Evolutionary conservation across 2,797 vertebrate species (phyloP).

Genomic region (Sebastes variabilis): DNA sequence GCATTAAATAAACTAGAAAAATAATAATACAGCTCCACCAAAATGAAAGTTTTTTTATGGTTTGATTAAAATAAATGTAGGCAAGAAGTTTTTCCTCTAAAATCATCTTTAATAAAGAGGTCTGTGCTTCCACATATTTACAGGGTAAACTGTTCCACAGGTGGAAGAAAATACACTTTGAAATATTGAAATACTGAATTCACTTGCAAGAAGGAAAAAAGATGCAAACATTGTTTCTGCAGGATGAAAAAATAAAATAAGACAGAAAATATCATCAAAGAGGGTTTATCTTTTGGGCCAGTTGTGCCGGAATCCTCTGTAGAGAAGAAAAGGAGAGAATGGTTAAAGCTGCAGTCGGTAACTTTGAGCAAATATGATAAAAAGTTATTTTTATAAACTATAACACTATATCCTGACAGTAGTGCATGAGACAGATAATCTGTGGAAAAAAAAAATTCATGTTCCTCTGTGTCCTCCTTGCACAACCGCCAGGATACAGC

Average conservation of each 20-base stretch:
- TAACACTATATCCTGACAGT: too few species aligned
- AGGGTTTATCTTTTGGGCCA: conserved; percentile 94
- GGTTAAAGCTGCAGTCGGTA: not conserved
- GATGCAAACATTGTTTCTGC: not conserved
- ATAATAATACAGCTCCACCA: too few species aligned
- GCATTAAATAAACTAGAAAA: too few species aligned
- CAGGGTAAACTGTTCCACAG: conserved; percentile 44
- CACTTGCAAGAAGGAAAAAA: not conserved
- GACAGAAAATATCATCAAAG: not conserved
- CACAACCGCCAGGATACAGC: too few species aligned
- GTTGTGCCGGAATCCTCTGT: conserved; percentile 90
- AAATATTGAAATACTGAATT: conserved; percentile 41
- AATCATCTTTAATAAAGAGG: conserved; percentile 69
- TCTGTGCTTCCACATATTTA: conserved; percentile 61
- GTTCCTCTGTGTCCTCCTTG: too few species aligned
- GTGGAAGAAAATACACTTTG: conserved; percentile 27
- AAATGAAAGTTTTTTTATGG: too few species aligned
- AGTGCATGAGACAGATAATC: too few species aligned
- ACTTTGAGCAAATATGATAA: too few species aligned
- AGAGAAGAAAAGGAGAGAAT: conserved; percentile 15
- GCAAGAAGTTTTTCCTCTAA: conserved; percentile 32
- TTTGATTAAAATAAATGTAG: too few species aligned
- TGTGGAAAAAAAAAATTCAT: too few species aligned
- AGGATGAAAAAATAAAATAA: conserved; percentile 15
- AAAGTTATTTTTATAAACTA: too few species aligned